Conservation (phyloP, 53 echinoderm and acorn worm species). For the Hippasteria phrygiana region DNA sequence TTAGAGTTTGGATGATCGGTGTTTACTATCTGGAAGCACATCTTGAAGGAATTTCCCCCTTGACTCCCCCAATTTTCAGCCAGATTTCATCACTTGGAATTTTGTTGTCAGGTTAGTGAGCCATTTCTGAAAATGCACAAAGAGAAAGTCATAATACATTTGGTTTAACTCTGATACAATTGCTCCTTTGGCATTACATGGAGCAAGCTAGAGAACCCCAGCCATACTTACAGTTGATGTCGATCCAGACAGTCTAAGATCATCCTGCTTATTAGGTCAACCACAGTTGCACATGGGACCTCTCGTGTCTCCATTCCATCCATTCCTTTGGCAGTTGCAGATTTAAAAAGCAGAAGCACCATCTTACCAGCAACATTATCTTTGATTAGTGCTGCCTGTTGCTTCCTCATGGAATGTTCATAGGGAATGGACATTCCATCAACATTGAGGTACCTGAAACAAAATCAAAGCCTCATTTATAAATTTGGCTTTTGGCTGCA, state of each 20-base stretch:
- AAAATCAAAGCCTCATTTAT: neutral
- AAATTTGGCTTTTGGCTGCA: neutral
- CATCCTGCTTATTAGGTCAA: neutral
- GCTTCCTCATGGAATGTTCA: neutral
- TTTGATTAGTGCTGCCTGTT: neutral
- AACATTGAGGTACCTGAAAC: neutral
- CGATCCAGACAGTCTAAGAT: constrained; percentile 14
- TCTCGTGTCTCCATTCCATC: too few relatives aligned
- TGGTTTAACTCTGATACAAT: too few relatives aligned
- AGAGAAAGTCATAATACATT: too few relatives aligned
- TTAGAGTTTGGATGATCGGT: neutral
- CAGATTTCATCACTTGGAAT: constrained; percentile 49
- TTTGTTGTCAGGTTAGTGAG: constrained; percentile 20
- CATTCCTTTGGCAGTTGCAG: too few relatives aligned
- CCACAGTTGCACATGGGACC: constrained; percentile 1
- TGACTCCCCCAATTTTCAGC: constrained; percentile 27
- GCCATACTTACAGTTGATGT: constrained; percentile 1
- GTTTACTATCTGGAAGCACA: constrained; percentile 33
- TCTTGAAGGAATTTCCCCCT: constrained; percentile 37
- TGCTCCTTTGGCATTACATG: too few relatives aligned
- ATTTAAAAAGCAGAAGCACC: too few relatives aligned
- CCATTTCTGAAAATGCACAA: constrained; percentile 1
- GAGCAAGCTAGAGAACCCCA: neutral
- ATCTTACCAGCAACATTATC: too few relatives aligned
- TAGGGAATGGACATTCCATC: neutral